These are phyloP conservation scores for Diachrysia chrysitis DNA, from an alignment of 2,888 invertebrate genomes.

Conservation along the genomic window DNA sequence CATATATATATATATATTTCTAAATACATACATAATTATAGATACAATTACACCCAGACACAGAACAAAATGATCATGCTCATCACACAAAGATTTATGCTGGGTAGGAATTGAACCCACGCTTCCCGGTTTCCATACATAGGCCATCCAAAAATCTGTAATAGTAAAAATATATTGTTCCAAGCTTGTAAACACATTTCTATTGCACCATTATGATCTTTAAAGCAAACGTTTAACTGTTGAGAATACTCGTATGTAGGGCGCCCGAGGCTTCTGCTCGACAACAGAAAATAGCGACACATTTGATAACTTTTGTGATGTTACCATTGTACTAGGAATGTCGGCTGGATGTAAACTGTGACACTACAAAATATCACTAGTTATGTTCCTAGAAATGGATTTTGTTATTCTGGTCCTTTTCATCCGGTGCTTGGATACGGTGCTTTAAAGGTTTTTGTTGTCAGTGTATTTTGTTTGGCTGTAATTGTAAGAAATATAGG, in stretches of 20 bases:
- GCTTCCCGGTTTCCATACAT: too few relatives aligned
- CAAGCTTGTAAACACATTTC: not conserved
- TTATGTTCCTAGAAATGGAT: not conserved
- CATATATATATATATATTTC: too few relatives aligned
- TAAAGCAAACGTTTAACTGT: conserved; percentile 17
- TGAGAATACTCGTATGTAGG: conserved; percentile 9
- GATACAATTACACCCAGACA: too few relatives aligned
- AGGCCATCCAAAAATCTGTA: too few relatives aligned
- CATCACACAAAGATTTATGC: too few relatives aligned
- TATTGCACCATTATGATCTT: conserved; percentile 1
- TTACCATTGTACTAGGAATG: conserved; percentile 11
- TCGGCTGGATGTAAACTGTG: conserved; percentile 5
- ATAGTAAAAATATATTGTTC: too few relatives aligned
- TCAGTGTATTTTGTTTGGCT: too few relatives aligned
- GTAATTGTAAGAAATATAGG: too few relatives aligned
- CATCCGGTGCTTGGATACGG: not conserved
- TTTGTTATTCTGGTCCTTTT: not conserved
- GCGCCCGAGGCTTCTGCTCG: conserved; percentile 6
- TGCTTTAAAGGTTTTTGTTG: too few relatives aligned
- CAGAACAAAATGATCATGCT: too few relatives aligned
- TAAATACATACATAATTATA: too few relatives aligned
- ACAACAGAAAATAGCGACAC: conserved; percentile 1
- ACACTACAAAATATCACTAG: not conserved
- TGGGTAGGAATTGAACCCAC: too few relatives aligned
- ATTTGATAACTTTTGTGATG: conserved; percentile 30